Evolutionary conservation across 2,888 invertebrate species (phyloP).

Genomic region (Scotopteryx bipunctaria): DNA sequence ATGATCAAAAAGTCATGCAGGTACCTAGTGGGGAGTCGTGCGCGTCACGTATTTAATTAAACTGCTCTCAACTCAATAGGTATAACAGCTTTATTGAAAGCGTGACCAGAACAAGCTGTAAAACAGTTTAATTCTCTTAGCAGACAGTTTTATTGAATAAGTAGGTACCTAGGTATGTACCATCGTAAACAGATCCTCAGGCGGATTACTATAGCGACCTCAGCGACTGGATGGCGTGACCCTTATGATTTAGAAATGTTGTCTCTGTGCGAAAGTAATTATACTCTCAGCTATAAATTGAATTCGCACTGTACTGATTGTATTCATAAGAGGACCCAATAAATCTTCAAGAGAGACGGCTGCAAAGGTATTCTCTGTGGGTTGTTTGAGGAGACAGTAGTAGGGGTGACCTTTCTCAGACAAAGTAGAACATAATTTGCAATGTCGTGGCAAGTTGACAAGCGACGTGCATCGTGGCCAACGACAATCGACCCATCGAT

Average conservation of each 20-base stretch:
- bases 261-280: constrained; percentile 65
- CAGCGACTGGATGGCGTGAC: constrained; percentile 53
- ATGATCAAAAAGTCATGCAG: no score
- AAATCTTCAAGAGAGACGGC: constrained; percentile 12
- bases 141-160: constrained; percentile 69
- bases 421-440: constrained; percentile 43
- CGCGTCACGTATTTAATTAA: background rate
- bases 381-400: constrained; percentile 19
- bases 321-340: constrained; percentile 27
- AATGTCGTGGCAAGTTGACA: constrained; percentile 41
- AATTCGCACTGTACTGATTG: constrained; percentile 36
- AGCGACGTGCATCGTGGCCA: constrained; percentile 44
- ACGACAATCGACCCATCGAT: constrained; percentile 50
- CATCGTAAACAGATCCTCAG: constrained; percentile 59
- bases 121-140: constrained; percentile 49
- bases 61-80: no score
- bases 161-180: constrained; percentile 35
- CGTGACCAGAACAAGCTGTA: constrained; percentile 27
- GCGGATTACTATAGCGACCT: constrained; percentile 52
- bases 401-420: constrained; percentile 34
- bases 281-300: constrained; percentile 56
- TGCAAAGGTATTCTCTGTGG: constrained; percentile 12
- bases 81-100: constrained; percentile 14
- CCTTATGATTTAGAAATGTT: constrained; percentile 64
- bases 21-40: background rate